Evolutionary conservation across 2,113 vertebrate genomes (phyloP).

Genomic region (Corydoras sp.): DNA sequence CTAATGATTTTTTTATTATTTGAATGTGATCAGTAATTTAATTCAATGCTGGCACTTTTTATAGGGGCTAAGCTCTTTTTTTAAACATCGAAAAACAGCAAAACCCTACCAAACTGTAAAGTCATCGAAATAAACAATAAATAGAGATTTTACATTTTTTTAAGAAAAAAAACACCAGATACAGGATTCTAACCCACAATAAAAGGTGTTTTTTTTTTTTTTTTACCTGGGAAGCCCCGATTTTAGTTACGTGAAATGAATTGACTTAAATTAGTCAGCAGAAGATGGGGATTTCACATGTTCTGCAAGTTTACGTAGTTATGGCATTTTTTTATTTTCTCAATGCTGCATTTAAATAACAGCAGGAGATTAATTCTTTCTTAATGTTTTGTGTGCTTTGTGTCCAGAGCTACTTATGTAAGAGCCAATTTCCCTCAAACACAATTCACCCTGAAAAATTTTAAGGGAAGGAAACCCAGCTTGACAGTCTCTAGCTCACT

Average conservation of each 20-base stretch:
- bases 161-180: background rate
- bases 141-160: too few relatives aligned
- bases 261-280: constrained; percentile 84
- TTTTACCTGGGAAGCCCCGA: constrained; percentile 77
- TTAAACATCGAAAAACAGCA: too few relatives aligned
- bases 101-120: too few relatives aligned
- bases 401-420: constrained; percentile 58
- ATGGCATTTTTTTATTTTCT: constrained; percentile 58
- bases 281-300: constrained; percentile 79
- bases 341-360: constrained; percentile 61
- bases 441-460: constrained; percentile 61
- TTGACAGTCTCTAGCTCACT: constrained; percentile 41
- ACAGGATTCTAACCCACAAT: constrained; percentile 19
- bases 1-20: too few relatives aligned
- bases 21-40: too few relatives aligned
- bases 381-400: constrained; percentile 62
- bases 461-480: constrained; percentile 57
- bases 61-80: too few relatives aligned
- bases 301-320: constrained; percentile 40
- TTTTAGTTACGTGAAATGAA: constrained; percentile 72
- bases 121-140: too few relatives aligned
- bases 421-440: constrained; percentile 53
- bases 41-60: too few relatives aligned
- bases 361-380: constrained; percentile 70
- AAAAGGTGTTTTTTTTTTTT: constrained; percentile 41